These are phyloP conservation scores for Tamandua tetradactyla DNA, from an alignment of 2,797 vertebrate species.

Conservation along the genomic window DNA sequence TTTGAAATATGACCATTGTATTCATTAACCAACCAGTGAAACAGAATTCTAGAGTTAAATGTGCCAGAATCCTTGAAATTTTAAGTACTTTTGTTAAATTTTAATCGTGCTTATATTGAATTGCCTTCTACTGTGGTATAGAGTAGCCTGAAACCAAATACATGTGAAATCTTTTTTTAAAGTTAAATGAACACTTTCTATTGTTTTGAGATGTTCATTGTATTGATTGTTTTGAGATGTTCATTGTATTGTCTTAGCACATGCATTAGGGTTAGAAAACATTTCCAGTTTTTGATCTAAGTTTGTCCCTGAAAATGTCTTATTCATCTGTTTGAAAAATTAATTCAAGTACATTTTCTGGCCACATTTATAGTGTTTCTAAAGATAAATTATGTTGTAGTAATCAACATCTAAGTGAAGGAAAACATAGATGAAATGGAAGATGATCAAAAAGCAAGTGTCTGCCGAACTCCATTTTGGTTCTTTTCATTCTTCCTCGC, in stretches of 20 bases:
- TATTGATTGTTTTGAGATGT: not conserved
- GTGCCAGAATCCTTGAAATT: not conserved
- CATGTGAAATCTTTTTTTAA: not conserved
- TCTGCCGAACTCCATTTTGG: not conserved
- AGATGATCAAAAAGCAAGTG: not conserved
- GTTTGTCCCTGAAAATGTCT: not conserved
- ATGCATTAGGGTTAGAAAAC: not conserved
- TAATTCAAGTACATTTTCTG: not conserved
- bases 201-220: not conserved
- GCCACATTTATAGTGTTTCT: not conserved
- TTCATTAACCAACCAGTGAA: not conserved
- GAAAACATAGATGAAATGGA: slow-evolving; percentile 20
- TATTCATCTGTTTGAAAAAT: slow-evolving; percentile 9
- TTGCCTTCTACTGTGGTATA: not conserved
- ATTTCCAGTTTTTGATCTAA: not conserved
- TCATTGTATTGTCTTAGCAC: not conserved
- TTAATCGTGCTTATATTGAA: not conserved
- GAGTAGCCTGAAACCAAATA: not conserved
- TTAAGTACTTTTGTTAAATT: not conserved
- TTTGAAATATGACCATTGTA: not conserved
- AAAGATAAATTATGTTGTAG: not conserved
- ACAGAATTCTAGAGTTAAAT: not conserved
- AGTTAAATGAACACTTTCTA: not conserved
- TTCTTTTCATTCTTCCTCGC: not conserved
- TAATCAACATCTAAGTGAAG: not conserved